Conservation (phyloP, 2,113 vertebrate genomes). For the Hemicordylus capensis region DNA sequence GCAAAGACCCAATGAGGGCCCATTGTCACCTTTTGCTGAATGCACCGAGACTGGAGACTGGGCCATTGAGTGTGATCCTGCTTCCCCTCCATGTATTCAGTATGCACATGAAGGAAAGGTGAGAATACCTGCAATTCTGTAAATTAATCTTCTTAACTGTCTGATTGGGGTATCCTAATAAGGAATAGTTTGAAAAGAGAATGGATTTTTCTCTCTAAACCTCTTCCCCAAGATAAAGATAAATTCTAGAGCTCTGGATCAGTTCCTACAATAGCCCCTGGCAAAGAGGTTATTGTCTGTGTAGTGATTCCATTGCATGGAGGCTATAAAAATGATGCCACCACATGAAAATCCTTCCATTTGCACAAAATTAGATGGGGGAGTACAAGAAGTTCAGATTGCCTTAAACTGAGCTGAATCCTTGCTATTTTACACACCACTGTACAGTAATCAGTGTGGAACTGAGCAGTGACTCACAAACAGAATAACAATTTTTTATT, state of each 20-base stretch:
- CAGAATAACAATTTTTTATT: fast-evolving
- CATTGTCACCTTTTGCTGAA: too few relatives aligned
- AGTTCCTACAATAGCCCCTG: background rate
- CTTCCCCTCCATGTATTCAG: too few relatives aligned
- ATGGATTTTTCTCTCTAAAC: background rate
- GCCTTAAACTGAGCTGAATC: constrained; percentile 18
- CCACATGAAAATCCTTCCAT: background rate
- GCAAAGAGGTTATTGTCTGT: background rate
- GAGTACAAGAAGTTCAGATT: constrained; percentile 30
- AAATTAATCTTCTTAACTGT: background rate
- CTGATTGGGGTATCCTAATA: background rate
- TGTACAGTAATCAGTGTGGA: background rate
- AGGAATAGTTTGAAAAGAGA: background rate
- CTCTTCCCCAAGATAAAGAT: background rate
- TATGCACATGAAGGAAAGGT: too few relatives aligned
- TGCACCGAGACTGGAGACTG: too few relatives aligned
- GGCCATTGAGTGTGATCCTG: too few relatives aligned
- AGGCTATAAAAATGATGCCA: background rate
- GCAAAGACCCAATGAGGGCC: too few relatives aligned
- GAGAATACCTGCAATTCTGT: too few relatives aligned
- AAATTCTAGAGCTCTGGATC: background rate
- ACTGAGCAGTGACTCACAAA: background rate
- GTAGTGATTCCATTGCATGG: background rate
- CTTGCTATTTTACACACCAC: constrained; percentile 5
- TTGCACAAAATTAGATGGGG: background rate